These are phyloP conservation scores for Epinephelus fuscoguttatus DNA, from an alignment of 2,113 vertebrate genomes.

Conservation along the genomic window DNA sequence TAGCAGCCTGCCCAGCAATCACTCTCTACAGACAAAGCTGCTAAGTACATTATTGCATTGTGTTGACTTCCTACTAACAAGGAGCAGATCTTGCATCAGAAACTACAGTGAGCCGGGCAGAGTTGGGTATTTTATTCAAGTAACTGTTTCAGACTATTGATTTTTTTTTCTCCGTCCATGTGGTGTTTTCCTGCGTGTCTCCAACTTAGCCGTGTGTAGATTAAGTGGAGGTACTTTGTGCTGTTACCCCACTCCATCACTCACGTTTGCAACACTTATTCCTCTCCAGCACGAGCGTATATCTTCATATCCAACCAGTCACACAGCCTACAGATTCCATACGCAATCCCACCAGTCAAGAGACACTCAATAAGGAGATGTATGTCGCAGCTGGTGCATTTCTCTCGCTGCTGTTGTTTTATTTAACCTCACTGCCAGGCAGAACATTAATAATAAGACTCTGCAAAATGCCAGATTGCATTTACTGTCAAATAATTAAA, in stretches of 20 bases:
- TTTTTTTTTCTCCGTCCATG: slow-evolving; percentile 40
- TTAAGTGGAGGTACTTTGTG: slow-evolving; percentile 56
- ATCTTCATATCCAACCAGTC: slow-evolving; percentile 23
- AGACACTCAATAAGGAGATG: neutral
- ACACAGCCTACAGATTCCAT: neutral
- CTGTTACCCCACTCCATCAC: slow-evolving; percentile 16
- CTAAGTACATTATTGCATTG: slow-evolving; percentile 49
- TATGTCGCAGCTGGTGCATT: neutral
- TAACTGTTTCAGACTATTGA: slow-evolving; percentile 64
- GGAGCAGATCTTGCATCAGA: slow-evolving; percentile 41
- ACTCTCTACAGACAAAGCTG: slow-evolving; percentile 57
- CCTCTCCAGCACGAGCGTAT: neutral
- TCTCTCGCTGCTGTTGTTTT: slow-evolving; percentile 13
- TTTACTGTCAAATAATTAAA: slow-evolving; percentile 1
- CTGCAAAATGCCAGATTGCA: slow-evolving; percentile 5
- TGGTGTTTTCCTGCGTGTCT: slow-evolving; percentile 45
- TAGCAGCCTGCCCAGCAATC: slow-evolving; percentile 51
- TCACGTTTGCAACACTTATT: neutral
- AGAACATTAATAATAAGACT: slow-evolving; percentile 23
- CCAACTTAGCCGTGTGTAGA: slow-evolving; percentile 36
- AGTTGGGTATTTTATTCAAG: slow-evolving; percentile 60
- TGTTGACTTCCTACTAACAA: slow-evolving; percentile 57
- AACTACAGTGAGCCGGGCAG: slow-evolving; percentile 31
- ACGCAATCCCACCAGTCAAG: slow-evolving; percentile 12
- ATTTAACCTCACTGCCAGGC: slow-evolving; percentile 12